phyloP scores from a whole-genome alignment of 2,113 vertebrate genomes.

The Terrapene triunguis region DNA sequence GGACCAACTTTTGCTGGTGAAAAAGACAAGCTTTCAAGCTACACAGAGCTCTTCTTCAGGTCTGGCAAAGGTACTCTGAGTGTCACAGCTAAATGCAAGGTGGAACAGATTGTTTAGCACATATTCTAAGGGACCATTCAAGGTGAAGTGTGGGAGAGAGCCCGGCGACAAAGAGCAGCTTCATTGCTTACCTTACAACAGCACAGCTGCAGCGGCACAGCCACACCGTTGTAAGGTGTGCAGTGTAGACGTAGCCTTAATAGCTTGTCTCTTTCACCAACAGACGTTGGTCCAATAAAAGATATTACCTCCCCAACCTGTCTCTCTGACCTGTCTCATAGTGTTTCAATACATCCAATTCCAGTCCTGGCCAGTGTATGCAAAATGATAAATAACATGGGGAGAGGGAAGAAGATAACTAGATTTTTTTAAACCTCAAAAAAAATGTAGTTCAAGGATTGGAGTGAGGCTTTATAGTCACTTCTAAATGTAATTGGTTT shows the following conservation, averaged over 20 bases:
- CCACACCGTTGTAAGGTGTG: no score
- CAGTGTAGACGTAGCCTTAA: neutral
- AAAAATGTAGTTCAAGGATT: neutral
- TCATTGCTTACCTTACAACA: no score
- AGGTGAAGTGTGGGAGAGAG: no score
- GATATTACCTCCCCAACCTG: neutral
- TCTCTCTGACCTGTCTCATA: neutral
- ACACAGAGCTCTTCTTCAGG: neutral
- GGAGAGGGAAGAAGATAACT: neutral
- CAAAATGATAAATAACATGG: neutral
- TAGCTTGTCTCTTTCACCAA: neutral
- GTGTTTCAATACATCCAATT: neutral
- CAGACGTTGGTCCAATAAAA: neutral
- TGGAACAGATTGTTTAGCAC: no score
- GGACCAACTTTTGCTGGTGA: neutral
- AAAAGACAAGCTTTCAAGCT: neutral
- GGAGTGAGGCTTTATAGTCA: neutral
- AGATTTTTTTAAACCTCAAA: neutral
- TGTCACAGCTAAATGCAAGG: no score
- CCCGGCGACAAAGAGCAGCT: no score
- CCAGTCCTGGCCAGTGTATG: neutral
- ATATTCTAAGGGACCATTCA: no score
- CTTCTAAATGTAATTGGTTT: neutral
- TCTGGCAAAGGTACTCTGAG: neutral
- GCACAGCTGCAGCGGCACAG: no score